Conservation (phyloP, 2,797 vertebrate species). For the Chelonia mydas region DNA sequence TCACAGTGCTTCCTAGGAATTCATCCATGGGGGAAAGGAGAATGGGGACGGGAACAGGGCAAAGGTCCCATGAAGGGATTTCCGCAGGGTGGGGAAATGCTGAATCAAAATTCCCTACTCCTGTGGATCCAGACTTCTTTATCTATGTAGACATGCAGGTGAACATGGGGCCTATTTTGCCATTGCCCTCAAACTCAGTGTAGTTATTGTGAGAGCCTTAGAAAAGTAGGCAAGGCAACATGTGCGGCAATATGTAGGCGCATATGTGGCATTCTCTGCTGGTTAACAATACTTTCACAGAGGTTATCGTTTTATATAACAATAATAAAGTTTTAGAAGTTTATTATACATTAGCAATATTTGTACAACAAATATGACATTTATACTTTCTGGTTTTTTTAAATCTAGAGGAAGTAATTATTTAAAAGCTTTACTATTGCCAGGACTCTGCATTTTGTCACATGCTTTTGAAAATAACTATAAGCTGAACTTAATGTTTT, state of each 20-base stretch:
- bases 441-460: neutral
- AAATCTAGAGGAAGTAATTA: neutral
- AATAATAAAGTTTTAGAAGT: neutral
- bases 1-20: neutral
- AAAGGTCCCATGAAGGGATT: neutral
- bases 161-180: neutral
- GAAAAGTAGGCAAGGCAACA: neutral
- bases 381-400: neutral
- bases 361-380: neutral
- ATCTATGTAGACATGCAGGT: neutral
- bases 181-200: neutral
- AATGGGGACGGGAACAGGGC: neutral
- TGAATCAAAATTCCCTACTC: neutral
- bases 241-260: neutral
- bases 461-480: neutral
- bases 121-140: neutral
- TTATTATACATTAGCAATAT: neutral
- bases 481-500: neutral
- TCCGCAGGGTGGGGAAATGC: neutral
- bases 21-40: neutral
- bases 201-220: neutral
- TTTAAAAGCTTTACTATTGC: neutral
- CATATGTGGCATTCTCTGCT: neutral
- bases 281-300: neutral
- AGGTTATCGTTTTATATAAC: neutral